Evolutionary conservation across 92 coral and sea anemone genomes (phyloP).

Genomic region (Desmophyllum pertusum): DNA sequence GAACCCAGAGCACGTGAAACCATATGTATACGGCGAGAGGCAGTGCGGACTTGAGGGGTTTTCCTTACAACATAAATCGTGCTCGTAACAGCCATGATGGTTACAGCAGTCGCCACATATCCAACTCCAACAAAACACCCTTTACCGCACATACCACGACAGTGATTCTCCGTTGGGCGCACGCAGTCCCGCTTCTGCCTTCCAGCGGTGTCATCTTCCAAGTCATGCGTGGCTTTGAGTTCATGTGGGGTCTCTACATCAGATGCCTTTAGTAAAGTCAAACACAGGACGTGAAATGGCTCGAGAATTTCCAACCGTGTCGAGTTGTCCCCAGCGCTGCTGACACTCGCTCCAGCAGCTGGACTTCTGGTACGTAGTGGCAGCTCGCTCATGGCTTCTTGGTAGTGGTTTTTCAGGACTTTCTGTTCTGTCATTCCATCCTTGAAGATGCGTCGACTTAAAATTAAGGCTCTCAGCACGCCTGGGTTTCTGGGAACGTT

Average conservation of each 20-base stretch:
- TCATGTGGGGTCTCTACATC: background rate
- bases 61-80: slow-evolving; percentile 23
- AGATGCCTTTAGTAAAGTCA: background rate
- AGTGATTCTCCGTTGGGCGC: background rate
- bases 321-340: slow-evolving; percentile 1
- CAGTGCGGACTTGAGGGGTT: background rate
- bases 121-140: slow-evolving; percentile 15
- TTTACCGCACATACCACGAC: slow-evolving; percentile 30
- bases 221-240: slow-evolving; percentile 4
- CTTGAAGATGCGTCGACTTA: background rate
- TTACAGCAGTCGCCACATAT: slow-evolving; percentile 37
- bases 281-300: slow-evolving; percentile 12
- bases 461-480: background rate
- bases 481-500: background rate
- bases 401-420: background rate
- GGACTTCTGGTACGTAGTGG: slow-evolving; percentile 11
- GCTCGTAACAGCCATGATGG: slow-evolving; percentile 41
- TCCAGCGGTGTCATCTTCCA: background rate
- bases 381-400: slow-evolving; percentile 6
- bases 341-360: background rate
- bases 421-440: background rate
- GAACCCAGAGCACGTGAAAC: background rate
- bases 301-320: background rate
- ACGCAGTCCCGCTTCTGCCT: background rate
- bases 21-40: background rate